Conservation (phyloP, 2,888 invertebrate species). For the Caenorhabditis uteleia region DNA sequence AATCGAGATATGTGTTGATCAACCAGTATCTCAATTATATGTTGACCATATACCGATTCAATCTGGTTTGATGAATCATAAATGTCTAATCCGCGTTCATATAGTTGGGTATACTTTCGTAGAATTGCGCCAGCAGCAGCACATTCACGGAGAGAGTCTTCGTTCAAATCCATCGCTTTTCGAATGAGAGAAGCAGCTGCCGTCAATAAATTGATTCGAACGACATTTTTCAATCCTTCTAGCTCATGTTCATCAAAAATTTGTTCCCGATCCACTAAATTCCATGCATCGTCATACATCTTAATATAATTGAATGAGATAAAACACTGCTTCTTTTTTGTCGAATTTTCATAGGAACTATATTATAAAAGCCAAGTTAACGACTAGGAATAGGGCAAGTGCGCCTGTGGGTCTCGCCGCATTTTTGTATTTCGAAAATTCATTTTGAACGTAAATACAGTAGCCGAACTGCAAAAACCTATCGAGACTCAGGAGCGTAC, state of each 20-base stretch:
- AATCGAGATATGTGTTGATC: slow-evolving; percentile 18
- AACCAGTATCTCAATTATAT: slow-evolving; percentile 25
- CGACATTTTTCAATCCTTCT: slow-evolving; percentile 35
- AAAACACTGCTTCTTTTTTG: not conserved
- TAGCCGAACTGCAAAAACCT: too few relatives aligned
- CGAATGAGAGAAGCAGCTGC: slow-evolving; percentile 26
- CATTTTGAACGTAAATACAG: too few relatives aligned
- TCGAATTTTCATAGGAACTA: not conserved
- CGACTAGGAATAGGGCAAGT: too few relatives aligned
- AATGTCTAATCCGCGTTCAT: slow-evolving; percentile 31
- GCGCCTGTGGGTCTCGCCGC: too few relatives aligned
- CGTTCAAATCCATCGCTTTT: slow-evolving; percentile 20
- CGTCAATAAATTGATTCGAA: slow-evolving; percentile 34
- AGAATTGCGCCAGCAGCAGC: slow-evolving; percentile 19
- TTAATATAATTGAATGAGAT: slow-evolving; percentile 1
- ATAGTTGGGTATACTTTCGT: slow-evolving; percentile 15
- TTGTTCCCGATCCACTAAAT: slow-evolving; percentile 25
- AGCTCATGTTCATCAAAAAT: slow-evolving; percentile 35
- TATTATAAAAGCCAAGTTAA: not conserved
- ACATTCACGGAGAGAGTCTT: slow-evolving; percentile 9
- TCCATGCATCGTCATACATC: slow-evolving; percentile 43
- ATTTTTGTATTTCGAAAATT: too few relatives aligned
- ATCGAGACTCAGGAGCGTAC: too few relatives aligned
- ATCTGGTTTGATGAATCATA: slow-evolving; percentile 39
- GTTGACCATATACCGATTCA: slow-evolving; percentile 17